These are phyloP conservation scores for Leucopternis melanops DNA, from an alignment of 2,113 vertebrate species.

Conservation along the genomic window DNA sequence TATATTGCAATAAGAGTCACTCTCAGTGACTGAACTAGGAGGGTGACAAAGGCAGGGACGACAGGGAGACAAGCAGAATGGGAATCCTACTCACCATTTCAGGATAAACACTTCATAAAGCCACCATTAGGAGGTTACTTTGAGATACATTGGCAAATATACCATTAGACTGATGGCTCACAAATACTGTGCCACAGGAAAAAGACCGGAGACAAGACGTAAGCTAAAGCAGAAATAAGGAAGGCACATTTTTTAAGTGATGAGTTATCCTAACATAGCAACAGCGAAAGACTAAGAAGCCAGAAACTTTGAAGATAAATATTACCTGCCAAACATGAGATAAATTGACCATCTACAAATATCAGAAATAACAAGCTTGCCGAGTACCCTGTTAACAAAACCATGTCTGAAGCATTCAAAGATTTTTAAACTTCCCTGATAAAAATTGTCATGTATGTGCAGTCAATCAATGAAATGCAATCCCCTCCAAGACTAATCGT, in stretches of 20 bases:
- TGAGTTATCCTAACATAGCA: not conserved
- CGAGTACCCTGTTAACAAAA: not conserved
- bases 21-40: not conserved
- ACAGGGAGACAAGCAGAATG: not conserved
- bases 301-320: not conserved
- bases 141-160: not conserved
- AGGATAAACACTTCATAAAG: not conserved
- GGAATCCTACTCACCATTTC: not conserved
- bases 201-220: not conserved
- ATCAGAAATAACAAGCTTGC: not conserved
- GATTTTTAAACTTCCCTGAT: not conserved
- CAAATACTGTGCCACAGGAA: not conserved
- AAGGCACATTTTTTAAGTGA: not conserved
- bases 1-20: not conserved
- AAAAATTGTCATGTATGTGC: not conserved
- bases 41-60: not conserved
- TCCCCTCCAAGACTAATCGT: rapidly evolving
- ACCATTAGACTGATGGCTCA: not conserved
- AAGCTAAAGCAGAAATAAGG: not conserved
- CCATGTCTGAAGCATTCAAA: rapidly evolving
- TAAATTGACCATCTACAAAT: not conserved
- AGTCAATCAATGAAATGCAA: not conserved
- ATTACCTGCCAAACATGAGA: not conserved
- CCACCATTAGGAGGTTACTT: not conserved
- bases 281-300: not conserved